Base-by-base conservation (phyloP, 1,140 invertebrate species). In the Cylas formicarius region DNA sequence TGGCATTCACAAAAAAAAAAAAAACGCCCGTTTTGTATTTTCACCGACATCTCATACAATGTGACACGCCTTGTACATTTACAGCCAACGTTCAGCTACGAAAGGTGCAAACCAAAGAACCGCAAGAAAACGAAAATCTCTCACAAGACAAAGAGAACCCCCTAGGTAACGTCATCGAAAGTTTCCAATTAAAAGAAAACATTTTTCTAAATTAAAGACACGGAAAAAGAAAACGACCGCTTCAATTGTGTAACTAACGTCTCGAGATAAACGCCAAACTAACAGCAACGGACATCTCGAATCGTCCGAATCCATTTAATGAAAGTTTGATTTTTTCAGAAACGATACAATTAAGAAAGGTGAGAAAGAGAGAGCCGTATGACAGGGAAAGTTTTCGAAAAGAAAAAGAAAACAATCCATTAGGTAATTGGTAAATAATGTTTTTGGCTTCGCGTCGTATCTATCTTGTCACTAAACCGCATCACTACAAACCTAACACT, bases 351-450 rank as follows among this genome's bases (percentile, higher is more conserved):
- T 40, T 58, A 24, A 52, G 51, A 41, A 56, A 54, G 19, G 36
- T 58, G 20, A 53, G 52, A 34, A 53, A 47, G 29, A 56, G 55
- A 33, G 52, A 58, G 18, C 48, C 44, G 3, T 50, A 52, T 14
- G 62, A 64, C 41, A 60, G 39, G 5, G 46, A 48, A 24, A 48
- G 46, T 36, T 48, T 48, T 17, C 27, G 52, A 60, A 51, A 2
- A 64, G 44, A 47, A 28, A 54, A 39, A 44, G 48, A 54, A 21
- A 50, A 50, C 21, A 56, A 56, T 41, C 44, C 52, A 14, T 32
- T 56, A 53, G 54, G 54, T 56, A 46, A 47, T 3, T 16, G 5
- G 6, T 11, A 14, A 33, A 20, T 3, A 23, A 24, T 10, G 17
- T 24, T 13, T 11, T 28, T 28, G 27, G 27, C 27, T 28, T 28